Conservation (phyloP, 2,797 vertebrate species). For the Sebastes itinus region DNA sequence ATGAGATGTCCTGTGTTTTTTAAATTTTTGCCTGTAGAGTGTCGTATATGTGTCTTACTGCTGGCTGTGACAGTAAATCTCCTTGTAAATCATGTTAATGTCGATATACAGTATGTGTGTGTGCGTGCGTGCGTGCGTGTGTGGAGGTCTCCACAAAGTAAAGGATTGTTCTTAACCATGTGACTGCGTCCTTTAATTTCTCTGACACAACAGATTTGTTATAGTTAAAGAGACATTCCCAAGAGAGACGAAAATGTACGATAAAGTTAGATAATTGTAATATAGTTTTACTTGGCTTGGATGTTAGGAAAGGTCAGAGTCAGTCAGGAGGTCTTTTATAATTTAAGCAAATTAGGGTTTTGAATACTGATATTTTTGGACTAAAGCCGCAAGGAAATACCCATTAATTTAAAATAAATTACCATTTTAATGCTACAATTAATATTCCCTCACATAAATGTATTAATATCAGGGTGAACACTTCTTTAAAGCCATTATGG, state of each 20-base stretch:
- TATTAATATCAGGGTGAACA: not conserved
- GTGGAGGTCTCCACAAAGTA: slow-evolving; percentile 63
- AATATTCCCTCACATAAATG: not conserved
- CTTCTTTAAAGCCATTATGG: too few relatives aligned
- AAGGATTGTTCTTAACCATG: slow-evolving; percentile 65
- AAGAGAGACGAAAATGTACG: not conserved
- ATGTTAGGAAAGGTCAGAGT: not conserved
- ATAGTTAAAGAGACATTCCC: too few relatives aligned
- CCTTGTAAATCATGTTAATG: slow-evolving; percentile 55
- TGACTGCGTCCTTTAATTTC: slow-evolving; percentile 17
- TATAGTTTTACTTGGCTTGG: not conserved
- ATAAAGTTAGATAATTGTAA: not conserved
- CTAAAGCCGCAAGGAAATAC: not conserved
- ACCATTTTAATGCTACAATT: not conserved
- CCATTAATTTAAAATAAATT: too few relatives aligned
- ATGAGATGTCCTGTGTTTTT: slow-evolving; percentile 58
- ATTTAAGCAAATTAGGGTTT: not conserved
- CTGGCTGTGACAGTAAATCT: slow-evolving; percentile 66
- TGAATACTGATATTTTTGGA: not conserved
- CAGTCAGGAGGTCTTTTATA: not conserved
- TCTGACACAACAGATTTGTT: not conserved
- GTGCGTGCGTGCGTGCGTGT: slow-evolving; percentile 27
- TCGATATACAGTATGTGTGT: slow-evolving; percentile 2
- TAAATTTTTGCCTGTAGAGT: slow-evolving; percentile 50
- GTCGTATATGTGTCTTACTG: slow-evolving; percentile 56